A percentile compares a stretch with the other conserved stretches of the same genome.
These are phyloP conservation scores for Dicentrarchus labrax DNA, from an alignment of 2,113 vertebrate species.

Conservation along the genomic window DNA sequence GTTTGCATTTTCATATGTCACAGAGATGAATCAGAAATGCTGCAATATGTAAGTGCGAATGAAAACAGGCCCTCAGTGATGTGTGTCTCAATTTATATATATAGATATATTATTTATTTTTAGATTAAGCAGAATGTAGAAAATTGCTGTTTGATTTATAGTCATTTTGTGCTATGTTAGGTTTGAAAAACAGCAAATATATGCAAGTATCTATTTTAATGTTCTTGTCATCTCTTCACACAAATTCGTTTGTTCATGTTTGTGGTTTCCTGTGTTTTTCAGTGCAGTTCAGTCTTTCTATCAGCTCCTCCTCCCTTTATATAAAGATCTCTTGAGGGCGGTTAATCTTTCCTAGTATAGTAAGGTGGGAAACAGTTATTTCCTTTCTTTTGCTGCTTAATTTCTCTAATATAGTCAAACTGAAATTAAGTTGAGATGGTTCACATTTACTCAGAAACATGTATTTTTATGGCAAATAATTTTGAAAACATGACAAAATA, in stretches of 20 bases:
- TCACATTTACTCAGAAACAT: not conserved
- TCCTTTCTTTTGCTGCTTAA: not conserved
- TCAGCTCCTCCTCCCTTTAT: not conserved
- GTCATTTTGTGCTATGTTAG: no score
- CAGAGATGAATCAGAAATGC: not conserved
- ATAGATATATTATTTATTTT: no score
- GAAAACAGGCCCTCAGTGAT: no score
- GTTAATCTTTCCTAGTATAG: not conserved
- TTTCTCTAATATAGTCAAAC: not conserved
- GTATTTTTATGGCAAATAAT: not conserved
- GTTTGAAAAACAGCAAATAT: no score
- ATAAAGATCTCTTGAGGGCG: not conserved
- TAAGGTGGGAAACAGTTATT: not conserved
- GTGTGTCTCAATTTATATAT: no score
- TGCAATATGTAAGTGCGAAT: no score
- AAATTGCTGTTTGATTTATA: no score
- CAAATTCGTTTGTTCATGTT: not conserved
- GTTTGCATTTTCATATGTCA: no score
- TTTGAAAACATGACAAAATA: not conserved
- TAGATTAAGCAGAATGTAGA: no score
- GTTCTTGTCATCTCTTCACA: no score
- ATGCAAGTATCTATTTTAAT: no score
- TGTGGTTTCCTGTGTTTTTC: slow-evolving; percentile 40
- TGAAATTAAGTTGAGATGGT: not conserved
- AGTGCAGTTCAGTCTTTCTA: not conserved